A percentile compares a stretch with the other conserved stretches of the same genome.
These are phyloP conservation scores for Acridotheres tristis DNA, from an alignment of 2,797 vertebrate genomes.

Conservation along the genomic window DNA sequence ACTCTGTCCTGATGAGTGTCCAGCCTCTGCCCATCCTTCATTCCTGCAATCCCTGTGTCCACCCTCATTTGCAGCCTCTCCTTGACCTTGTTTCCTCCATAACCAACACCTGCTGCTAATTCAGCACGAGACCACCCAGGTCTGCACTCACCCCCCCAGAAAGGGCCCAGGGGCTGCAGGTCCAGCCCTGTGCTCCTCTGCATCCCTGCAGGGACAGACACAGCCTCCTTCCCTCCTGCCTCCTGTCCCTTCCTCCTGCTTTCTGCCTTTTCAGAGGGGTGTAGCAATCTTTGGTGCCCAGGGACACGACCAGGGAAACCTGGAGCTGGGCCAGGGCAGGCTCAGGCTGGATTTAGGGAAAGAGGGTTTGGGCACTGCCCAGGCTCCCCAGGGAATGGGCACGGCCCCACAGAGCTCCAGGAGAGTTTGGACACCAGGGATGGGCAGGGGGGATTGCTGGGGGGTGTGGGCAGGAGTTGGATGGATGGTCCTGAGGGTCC, in stretches of 20 bases:
- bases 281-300: not conserved
- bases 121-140: not conserved
- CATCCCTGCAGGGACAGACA: not conserved
- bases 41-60: not conserved
- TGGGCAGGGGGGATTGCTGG: not conserved
- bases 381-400: not conserved
- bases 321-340: not conserved
- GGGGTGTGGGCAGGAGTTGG: fast-evolving
- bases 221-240: not conserved
- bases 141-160: too few species aligned
- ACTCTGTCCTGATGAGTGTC: not conserved
- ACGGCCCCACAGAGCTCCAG: not conserved
- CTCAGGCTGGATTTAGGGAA: fast-evolving
- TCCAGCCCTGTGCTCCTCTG: not conserved
- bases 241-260: fast-evolving
- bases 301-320: fast-evolving
- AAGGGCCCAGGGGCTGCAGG: fast-evolving
- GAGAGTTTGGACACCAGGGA: not conserved
- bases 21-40: not conserved
- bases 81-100: fast-evolving
- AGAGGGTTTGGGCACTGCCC: not conserved
- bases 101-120: not conserved
- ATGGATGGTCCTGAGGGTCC: fast-evolving
- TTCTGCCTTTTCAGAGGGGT: not conserved
- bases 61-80: not conserved